Conservation (phyloP, 2,113 vertebrate genomes). For the Cyprinodon brontotheroides region DNA sequence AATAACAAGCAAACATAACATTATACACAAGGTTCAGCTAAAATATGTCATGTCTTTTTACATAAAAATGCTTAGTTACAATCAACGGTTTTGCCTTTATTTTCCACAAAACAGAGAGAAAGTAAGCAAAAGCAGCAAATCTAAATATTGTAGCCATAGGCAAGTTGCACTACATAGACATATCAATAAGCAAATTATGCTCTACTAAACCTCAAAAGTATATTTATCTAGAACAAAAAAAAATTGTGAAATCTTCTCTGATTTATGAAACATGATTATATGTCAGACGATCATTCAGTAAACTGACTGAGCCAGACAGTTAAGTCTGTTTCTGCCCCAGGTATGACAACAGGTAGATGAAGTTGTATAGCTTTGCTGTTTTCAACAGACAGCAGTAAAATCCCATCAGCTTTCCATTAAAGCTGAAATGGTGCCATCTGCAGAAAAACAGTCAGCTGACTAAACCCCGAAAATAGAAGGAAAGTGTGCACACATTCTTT, state of each 20-base stretch:
- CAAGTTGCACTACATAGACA: no score
- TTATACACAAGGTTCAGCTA: no score
- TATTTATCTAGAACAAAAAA: constrained; percentile 20
- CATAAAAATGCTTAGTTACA: no score
- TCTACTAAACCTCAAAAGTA: constrained; percentile 10
- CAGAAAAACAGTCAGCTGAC: constrained; percentile 34
- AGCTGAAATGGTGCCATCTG: constrained; percentile 45
- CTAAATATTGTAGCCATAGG: no score
- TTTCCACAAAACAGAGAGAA: no score
- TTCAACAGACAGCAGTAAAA: constrained; percentile 53
- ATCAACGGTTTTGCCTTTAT: no score
- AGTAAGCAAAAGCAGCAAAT: no score
- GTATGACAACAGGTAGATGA: constrained; percentile 54
- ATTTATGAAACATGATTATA: constrained; percentile 47
- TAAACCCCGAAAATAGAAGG: constrained; percentile 23
- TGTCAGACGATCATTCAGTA: constrained; percentile 56
- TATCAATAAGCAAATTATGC: no score
- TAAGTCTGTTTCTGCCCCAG: constrained; percentile 50
- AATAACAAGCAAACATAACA: no score
- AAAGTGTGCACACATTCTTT: constrained; percentile 4
- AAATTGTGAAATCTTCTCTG: no score
- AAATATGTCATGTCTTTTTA: no score
- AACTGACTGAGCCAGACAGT: constrained; percentile 38
- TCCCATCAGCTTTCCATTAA: constrained; percentile 41
- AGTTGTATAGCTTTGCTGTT: constrained; percentile 61